phyloP scores from a whole-genome alignment of 2,797 vertebrate species.

The Labeo calbasu region DNA sequence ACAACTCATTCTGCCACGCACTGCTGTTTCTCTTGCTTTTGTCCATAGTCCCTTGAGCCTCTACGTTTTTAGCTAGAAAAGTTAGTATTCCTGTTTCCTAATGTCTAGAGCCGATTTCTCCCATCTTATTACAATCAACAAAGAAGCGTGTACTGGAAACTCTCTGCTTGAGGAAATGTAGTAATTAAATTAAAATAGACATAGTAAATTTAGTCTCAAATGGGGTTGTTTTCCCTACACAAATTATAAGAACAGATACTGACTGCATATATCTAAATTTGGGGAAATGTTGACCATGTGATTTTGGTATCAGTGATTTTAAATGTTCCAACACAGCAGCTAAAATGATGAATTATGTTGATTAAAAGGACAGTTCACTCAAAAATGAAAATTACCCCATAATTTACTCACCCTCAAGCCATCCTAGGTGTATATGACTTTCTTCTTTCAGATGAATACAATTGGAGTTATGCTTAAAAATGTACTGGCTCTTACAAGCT shows the following conservation, averaged over 20 bases:
- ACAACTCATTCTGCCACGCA: slow-evolving; percentile 3
- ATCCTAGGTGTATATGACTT: no score
- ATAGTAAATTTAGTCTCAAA: background rate
- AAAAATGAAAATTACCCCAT: no score
- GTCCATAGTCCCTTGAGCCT: background rate
- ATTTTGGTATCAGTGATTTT: background rate
- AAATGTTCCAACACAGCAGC: background rate
- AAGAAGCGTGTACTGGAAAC: background rate
- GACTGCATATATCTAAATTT: background rate
- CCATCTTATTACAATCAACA: background rate
- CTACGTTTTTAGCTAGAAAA: background rate
- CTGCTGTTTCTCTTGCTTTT: slow-evolving; percentile 1
- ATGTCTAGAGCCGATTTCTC: background rate
- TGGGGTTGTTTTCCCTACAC: background rate
- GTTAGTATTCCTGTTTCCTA: background rate
- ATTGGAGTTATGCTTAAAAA: no score
- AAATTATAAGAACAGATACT: background rate
- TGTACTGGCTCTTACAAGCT: no score
- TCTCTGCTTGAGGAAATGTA: background rate
- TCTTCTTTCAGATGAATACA: no score
- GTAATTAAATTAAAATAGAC: slow-evolving; percentile 1
- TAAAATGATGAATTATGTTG: background rate
- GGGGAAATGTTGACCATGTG: background rate
- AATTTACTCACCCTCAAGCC: no score
- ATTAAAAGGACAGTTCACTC: background rate